phyloP scores from a whole-genome alignment of 2,113 vertebrate genomes.

The Pomatostomus ruficeps region DNA sequence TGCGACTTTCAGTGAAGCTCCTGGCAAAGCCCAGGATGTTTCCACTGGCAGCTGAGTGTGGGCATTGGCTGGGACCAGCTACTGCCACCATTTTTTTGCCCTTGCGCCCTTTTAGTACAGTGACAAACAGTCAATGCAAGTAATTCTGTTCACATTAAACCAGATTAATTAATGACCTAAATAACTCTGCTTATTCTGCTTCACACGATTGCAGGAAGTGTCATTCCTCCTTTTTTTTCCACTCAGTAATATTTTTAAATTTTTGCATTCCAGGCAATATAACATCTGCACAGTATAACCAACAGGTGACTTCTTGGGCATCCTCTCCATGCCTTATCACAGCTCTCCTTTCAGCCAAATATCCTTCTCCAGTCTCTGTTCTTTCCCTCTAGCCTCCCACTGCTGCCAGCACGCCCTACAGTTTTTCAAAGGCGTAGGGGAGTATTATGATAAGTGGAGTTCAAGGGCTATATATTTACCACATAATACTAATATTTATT shows the following conservation, averaged over 20 bases:
- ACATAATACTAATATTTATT: not conserved
- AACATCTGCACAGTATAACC: not conserved
- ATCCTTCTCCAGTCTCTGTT: not conserved
- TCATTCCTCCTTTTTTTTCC: not conserved
- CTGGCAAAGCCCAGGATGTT: not conserved
- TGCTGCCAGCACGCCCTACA: not conserved
- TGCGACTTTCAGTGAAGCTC: not conserved
- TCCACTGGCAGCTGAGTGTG: not conserved
- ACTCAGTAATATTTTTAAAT: rapidly evolving
- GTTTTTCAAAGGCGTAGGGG: not conserved
- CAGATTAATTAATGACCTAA: not conserved
- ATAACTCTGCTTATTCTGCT: not conserved
- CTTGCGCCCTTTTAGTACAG: not conserved
- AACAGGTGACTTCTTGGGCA: not conserved
- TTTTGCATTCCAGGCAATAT: not conserved
- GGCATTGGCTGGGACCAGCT: rapidly evolving
- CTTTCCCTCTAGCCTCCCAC: not conserved
- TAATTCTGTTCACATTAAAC: not conserved
- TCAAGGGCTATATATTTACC: not conserved
- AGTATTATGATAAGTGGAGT: not conserved
- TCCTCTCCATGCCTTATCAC: not conserved
- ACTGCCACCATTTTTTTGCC: not conserved
- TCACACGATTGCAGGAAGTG: not conserved
- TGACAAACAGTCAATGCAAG: not conserved
- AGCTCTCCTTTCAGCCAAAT: not conserved